Conservation (phyloP, 1,140 invertebrate genomes). For the Drosophila tsacasi region DNA sequence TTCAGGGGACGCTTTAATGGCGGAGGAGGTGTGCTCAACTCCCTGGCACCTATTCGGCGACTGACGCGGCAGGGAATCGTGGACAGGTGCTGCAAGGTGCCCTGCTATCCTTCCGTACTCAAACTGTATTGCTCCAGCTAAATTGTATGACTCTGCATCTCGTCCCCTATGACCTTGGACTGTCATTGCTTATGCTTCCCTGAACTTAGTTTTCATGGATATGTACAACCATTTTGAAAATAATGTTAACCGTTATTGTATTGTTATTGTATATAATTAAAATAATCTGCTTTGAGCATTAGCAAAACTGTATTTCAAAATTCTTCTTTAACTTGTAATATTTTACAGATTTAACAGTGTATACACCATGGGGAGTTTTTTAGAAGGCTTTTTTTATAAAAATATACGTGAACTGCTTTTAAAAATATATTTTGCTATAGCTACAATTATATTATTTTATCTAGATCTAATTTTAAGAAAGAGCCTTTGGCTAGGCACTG, state of each 20-base stretch:
- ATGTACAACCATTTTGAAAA: background rate
- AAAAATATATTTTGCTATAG: too few species aligned
- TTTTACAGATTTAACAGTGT: background rate
- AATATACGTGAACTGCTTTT: too few species aligned
- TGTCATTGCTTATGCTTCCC: background rate
- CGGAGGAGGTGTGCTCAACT: background rate
- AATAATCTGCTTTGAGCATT: background rate
- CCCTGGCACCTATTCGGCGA: background rate
- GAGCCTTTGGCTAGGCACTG: too few species aligned
- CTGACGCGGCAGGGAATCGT: conserved; percentile 3
- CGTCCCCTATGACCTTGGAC: background rate
- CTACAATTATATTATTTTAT: too few species aligned
- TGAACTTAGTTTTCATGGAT: background rate
- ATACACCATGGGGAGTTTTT: too few species aligned
- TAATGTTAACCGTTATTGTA: background rate
- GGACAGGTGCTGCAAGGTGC: conserved; percentile 11
- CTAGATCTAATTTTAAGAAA: too few species aligned
- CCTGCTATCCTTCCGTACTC: too few species aligned
- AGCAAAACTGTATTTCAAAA: background rate
- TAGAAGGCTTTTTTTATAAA: too few species aligned
- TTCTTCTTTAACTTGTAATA: background rate
- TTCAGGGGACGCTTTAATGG: background rate
- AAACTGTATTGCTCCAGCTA: too few species aligned
- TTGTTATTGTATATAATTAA: background rate
- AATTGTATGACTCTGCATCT: background rate